Conservation (phyloP, 2,888 invertebrate genomes). For the Eremobia ochroleuca region DNA sequence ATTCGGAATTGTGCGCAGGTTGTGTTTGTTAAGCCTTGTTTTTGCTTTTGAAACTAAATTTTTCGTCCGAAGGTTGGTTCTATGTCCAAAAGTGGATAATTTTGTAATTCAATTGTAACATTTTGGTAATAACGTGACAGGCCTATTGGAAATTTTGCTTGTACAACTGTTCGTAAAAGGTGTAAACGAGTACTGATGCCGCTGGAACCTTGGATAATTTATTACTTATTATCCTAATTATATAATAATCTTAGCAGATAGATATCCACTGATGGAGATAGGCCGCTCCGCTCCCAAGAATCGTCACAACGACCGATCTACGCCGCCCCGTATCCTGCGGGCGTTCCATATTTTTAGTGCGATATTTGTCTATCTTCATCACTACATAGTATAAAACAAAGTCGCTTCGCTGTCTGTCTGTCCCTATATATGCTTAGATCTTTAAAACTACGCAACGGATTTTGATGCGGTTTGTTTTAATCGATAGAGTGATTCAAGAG, state of each 20-base stretch:
- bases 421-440: no score
- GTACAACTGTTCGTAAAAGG: neutral
- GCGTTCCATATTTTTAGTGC: neutral
- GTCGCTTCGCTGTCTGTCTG: no score
- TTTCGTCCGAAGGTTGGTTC: neutral
- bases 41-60: constrained; percentile 21
- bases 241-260: neutral
- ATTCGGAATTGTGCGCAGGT: constrained; percentile 25
- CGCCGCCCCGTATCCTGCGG: neutral
- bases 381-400: no score
- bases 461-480: no score
- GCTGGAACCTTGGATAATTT: neutral
- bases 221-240: neutral
- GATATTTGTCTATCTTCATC: neutral
- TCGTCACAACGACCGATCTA: no score
- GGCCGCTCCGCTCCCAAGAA: neutral
- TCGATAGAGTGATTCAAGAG: no score
- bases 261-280: neutral
- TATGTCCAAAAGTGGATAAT: neutral
- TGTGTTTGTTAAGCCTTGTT: constrained; percentile 12
- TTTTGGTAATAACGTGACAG: neutral
- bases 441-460: no score
- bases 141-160: neutral
- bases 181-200: neutral
- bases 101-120: neutral